Evolutionary conservation across 2,888 invertebrate genomes (phyloP), one percentile per base, ranked within the genome.

Genomic region (Calliphora vomitoria): DNA sequence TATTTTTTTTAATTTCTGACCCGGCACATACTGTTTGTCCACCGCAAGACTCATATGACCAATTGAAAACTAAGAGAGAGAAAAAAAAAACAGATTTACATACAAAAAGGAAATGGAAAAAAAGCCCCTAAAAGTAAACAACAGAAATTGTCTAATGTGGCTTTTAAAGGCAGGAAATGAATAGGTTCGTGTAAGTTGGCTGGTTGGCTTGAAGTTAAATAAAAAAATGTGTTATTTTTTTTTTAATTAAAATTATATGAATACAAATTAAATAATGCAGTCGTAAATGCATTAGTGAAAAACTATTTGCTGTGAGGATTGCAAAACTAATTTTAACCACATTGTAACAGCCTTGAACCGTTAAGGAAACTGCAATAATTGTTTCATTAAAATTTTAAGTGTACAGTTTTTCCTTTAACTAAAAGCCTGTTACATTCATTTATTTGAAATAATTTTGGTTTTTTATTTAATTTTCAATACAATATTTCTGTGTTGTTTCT

Each of bases 1-100:
- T 71, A 20, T 81, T 31, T 66, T 6, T 13, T 71, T n/a, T n/a
- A n/a, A 31, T 55, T 35, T 20, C 13, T 58, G 41, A 11, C 25
- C 25, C 10, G 3, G 20, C 31, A 74, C 20, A 64, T n/a, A 20
- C n/a, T 11, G 15, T 38, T 75, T 66, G 55, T 38, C 41, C 0
- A 60, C 75, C 60, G 47, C 50, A 50, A 82, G 58, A 50, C 25
- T 60, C 31, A 20, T 35, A 68, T 68, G 58, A 60, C n/a, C 38
- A 47, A 68, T 68, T 35, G 55, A 66, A 55, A 64, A 47, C 11
- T 8, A 38, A 47, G 13, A 64, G 0, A 10, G n/a, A n/a, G n/a
- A n/a, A n/a, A n/a, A 44, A 50, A 41, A 60, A 62, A 58, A 8
- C 11, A 8, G 6, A 25, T 62, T 72, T 64, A 15, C 38, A 71